Percentiles rank a stretch among this genome's conserved stretches.
phyloP scores from a whole-genome alignment of 2,888 invertebrate genomes.

The Apotomis betuletana region DNA sequence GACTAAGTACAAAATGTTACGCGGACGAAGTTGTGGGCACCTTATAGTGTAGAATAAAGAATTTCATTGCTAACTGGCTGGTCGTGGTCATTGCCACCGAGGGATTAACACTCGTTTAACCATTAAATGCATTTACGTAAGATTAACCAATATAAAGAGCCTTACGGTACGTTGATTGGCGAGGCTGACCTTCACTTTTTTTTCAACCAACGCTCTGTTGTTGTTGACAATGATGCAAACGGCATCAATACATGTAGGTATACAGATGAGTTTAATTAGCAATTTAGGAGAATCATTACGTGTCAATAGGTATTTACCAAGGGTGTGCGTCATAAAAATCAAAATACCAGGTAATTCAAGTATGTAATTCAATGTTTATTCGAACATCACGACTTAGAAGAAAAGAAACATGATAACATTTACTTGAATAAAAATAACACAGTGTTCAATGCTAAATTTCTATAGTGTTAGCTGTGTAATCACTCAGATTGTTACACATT shows the following conservation, averaged over 20 bases:
- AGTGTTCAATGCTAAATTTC: conserved; percentile 56
- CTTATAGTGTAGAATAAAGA: conserved; percentile 42
- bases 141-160: conserved; percentile 33
- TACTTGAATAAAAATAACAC: conserved; percentile 70
- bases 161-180: conserved; percentile 25
- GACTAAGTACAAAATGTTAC: too few species aligned
- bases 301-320: neutral
- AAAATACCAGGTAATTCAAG: conserved; percentile 55
- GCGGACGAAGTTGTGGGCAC: too few species aligned
- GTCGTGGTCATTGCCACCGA: conserved; percentile 54
- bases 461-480: conserved; percentile 42
- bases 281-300: conserved; percentile 16
- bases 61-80: conserved; percentile 45
- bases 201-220: conserved; percentile 16
- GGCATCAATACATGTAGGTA: conserved; percentile 6
- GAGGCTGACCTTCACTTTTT: conserved; percentile 30
- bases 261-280: conserved; percentile 19
- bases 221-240: conserved; percentile 8
- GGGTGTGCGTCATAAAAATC: conserved; percentile 38
- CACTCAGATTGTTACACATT: conserved; percentile 32
- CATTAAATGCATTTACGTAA: conserved; percentile 35
- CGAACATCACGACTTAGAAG: conserved; percentile 78
- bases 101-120: conserved; percentile 44
- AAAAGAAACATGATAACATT: conserved; percentile 78
- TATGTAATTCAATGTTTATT: conserved; percentile 76